Evolutionary conservation across 2,113 vertebrate genomes (phyloP).

Genomic region (Jacana jacana): DNA sequence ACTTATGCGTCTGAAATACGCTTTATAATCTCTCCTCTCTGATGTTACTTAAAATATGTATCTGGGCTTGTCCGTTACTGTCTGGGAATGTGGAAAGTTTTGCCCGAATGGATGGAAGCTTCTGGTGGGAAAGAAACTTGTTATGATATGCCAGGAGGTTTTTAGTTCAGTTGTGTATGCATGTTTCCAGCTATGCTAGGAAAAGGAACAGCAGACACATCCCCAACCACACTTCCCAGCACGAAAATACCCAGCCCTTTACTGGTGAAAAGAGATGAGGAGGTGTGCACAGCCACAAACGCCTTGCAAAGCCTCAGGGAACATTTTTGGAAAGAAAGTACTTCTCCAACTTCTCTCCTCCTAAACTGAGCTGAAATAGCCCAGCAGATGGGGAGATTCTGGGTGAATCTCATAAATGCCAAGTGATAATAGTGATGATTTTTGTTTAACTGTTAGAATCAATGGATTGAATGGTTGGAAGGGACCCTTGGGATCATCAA

Average conservation of each 20-base stretch:
- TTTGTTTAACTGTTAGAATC: not conserved
- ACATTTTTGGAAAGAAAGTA: not conserved
- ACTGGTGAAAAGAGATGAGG: not conserved
- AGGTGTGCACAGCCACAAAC: not conserved
- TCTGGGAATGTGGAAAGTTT: not conserved
- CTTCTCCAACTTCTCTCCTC: not conserved
- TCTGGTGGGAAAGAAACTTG: constrained; percentile 14
- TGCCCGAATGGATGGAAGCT: not conserved
- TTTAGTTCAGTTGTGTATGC: not conserved
- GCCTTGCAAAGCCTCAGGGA: not conserved
- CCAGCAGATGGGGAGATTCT: not conserved
- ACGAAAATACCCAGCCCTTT: not conserved
- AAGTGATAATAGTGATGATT: not conserved
- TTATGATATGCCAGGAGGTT: not conserved
- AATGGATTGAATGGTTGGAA: too few relatives aligned
- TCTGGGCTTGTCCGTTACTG: not conserved
- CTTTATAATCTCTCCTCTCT: not conserved
- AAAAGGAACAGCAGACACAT: constrained; percentile 10
- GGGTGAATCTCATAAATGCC: not conserved
- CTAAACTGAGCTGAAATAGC: not conserved
- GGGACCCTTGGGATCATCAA: too few relatives aligned
- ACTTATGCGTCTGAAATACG: constrained; percentile 11
- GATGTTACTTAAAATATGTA: not conserved
- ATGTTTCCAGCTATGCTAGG: not conserved
- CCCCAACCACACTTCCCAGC: not conserved